Evolutionary conservation across 2,888 invertebrate species (phyloP), one percentile per base, ranked within the genome.

Genomic region (Diarsia brunnea): DNA sequence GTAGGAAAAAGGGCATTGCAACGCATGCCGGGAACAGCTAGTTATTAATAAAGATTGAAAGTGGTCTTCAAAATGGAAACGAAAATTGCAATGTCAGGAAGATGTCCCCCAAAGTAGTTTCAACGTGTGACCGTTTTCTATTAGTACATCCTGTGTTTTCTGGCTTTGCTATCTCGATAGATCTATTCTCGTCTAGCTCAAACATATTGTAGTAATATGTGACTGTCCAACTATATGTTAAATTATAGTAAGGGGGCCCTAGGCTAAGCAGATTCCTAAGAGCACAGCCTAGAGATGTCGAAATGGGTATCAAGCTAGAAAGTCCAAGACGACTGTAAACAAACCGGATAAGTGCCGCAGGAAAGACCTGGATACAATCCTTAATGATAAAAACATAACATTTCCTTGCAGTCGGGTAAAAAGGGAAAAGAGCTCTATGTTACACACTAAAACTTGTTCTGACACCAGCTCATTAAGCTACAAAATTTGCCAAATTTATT

Each of bases 91-190:
- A n/a, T 8, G n/a, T 11, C 43, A 63, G 8, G 0, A 63, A 60
- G 12, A 27, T 11, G 1, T 21, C 58, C 1, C 3, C 24, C 4
- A 16, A 31, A 31, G n/a, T 16, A n/a, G n/a, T 63, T 1, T 63
- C 12, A 19, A 16, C n/a, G 45, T 63, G 8, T 16, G 24, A 24
- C 38, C 24, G 24, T 53, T 47, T 24, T 64, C 47, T 75, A 75
- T 75, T 55, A 24, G 21, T 10, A 21, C 38, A 75, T 75, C 55
- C 55, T 64, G 76, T 47, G 55, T n/a, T 4, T 47, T 64, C 21
- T 21, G 55, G 47, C 16, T 47, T 55, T 75, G 47, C 2, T 38
- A 38, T 16, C 21, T 16, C 21, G 63, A 53, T 21, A 12, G 21
- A 16, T 5, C 24, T 38, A 75, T 55, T 75, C n/a, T 27, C 16